Conservation (phyloP, 2,888 invertebrate species). For the Acleris literana region DNA sequence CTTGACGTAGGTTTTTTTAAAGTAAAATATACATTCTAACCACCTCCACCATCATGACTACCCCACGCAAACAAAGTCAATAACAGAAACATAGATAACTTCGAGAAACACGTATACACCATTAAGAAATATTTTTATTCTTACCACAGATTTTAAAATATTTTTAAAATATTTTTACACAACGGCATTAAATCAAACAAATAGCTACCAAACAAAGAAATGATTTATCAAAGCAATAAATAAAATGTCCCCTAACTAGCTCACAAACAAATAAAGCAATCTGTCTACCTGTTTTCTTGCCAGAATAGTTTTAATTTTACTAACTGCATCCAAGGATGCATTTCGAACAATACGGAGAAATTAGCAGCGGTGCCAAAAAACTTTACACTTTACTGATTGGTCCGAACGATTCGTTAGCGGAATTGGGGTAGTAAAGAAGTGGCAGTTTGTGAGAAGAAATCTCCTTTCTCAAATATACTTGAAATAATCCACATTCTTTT, state of each 20-base stretch:
- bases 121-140: too few relatives aligned
- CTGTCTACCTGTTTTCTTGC: slow-evolving; percentile 44
- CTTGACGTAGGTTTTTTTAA: too few relatives aligned
- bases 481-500: too few relatives aligned
- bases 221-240: background rate
- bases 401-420: slow-evolving; percentile 59
- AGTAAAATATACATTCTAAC: too few relatives aligned
- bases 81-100: too few relatives aligned
- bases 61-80: too few relatives aligned
- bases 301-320: slow-evolving; percentile 64
- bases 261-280: slow-evolving; percentile 26
- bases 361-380: slow-evolving; percentile 61
- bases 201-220: slow-evolving; percentile 1
- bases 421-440: slow-evolving; percentile 62
- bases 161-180: background rate
- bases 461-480: too few relatives aligned
- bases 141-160: too few relatives aligned
- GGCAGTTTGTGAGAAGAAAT: slow-evolving; percentile 40
- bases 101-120: too few relatives aligned
- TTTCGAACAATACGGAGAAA: slow-evolving; percentile 42
- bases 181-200: background rate
- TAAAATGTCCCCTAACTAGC: background rate
- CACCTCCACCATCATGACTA: too few relatives aligned
- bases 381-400: slow-evolving; percentile 49
- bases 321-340: slow-evolving; percentile 45